Base-by-base conservation (phyloP, 1,140 invertebrate species). In the Polypedilum pembai region DNA sequence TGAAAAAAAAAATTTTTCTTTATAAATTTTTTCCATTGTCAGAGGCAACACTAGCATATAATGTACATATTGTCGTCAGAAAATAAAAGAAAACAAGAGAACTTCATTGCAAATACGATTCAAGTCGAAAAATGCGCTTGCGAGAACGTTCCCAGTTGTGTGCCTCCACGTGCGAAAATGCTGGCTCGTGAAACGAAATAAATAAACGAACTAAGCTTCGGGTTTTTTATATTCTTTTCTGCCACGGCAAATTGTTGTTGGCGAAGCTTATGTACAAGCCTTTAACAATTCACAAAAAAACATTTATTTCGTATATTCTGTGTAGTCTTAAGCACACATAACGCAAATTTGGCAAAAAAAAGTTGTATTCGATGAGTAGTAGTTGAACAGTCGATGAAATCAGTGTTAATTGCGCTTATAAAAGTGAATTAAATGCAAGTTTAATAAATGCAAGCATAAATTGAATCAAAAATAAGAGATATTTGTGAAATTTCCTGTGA, bases 201-300 rank as follows among this genome's bases (percentile, higher is more conserved):
- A 20, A 21, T 69, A 4, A 18, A 69, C 65, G 65, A 69, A 69
- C 7, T 7, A 10, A 69, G 17, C 65, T 69, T 69, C 65, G 65
- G 15, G 20, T 69, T 18, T 20, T 18, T 69, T 18, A n/a, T 56
- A n/a, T 56, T 56, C n/a, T 56, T 56, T n/a, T 56, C 45, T 56
- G n/a, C 45, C 12, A 56, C 45, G 65, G 65, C 20, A 69, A 69
- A 21, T 69, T 69, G 65, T 69, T 69, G 65, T 69, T 69, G 65
- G 0, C 17, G 17, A 33, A 69, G 17, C 20, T 69, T 69, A 21
- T 69, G 65, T 20, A 7, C 17, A 69, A 69, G 65, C 65, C 65
- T 69, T 69, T 69, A 69, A 69, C 65, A 69, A 69, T 69, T 69
- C 65, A 69, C 65, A 69, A 69, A 69, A 66, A 56, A 56, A 56